phyloP scores from a whole-genome alignment of 2,797 vertebrate species.

The Australoheros facetus region DNA sequence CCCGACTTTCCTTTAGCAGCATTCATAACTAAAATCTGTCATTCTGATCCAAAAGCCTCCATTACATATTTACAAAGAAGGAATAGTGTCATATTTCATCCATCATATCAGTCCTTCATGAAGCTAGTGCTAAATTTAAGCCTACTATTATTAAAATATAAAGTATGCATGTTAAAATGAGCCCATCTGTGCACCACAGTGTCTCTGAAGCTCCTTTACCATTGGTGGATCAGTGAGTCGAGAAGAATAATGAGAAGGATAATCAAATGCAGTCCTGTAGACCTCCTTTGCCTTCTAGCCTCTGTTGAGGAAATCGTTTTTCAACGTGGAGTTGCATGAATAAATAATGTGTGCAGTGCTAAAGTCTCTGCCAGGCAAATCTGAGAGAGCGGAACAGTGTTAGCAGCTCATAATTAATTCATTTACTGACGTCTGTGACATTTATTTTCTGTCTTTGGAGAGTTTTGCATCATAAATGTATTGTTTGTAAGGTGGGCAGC shows the following conservation, averaged over 20 bases:
- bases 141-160: conserved; percentile 27
- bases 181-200: background rate
- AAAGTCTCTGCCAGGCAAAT: conserved; percentile 32
- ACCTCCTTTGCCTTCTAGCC: conserved; percentile 40
- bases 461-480: conserved; percentile 10
- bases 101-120: background rate
- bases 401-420: conserved; percentile 61
- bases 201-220: background rate
- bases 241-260: conserved; percentile 5
- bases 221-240: background rate
- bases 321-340: conserved; percentile 55
- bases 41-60: background rate
- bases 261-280: conserved; percentile 29
- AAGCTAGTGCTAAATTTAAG: conserved; percentile 10
- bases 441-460: conserved; percentile 29
- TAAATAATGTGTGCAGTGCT: conserved; percentile 54
- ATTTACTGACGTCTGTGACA: conserved; percentile 25
- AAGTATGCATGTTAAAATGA: conserved; percentile 50
- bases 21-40: background rate
- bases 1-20: background rate
- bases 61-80: conserved; percentile 35
- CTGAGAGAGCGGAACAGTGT: conserved; percentile 17
- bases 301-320: conserved; percentile 60
- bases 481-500: background rate
- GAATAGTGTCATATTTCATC: conserved; percentile 17